Evolutionary conservation across 2,113 vertebrate species (phyloP).

Genomic region (Hymenochirus boettgeri): DNA sequence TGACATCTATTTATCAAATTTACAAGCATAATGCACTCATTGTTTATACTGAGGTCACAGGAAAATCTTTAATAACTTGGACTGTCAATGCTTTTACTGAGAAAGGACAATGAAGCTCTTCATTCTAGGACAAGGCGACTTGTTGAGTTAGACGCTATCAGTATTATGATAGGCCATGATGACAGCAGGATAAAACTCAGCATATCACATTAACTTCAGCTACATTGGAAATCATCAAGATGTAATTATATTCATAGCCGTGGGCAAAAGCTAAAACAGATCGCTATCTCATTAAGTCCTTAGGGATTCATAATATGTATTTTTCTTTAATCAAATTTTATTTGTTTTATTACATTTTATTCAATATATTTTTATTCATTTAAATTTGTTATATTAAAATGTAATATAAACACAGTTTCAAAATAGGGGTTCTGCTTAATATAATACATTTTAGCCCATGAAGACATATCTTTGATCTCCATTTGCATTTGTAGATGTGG

Average conservation of each 20-base stretch:
- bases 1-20: conserved; percentile 1
- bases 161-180: conserved; percentile 32
- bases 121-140: conserved; percentile 11
- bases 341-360: too few species aligned
- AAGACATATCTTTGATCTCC: too few species aligned
- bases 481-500: too few species aligned
- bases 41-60: conserved; percentile 7
- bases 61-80: conserved; percentile 11
- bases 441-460: too few species aligned
- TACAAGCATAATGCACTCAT: conserved; percentile 12
- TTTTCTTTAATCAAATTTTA: too few species aligned
- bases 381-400: too few species aligned
- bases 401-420: too few species aligned
- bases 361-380: too few species aligned
- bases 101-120: conserved; percentile 28
- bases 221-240: conserved; percentile 35
- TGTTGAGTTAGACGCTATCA: conserved; percentile 18
- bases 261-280: conserved; percentile 4
- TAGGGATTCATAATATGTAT: too few species aligned
- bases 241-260: conserved; percentile 34
- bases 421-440: too few species aligned
- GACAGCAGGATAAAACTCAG: conserved; percentile 34
- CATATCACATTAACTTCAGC: conserved; percentile 35
- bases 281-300: too few species aligned
- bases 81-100: conserved; percentile 12